Evolutionary conservation across 2,888 invertebrate species (phyloP), one percentile per base, ranked within the genome.

Genomic region (Trissonchulus sp.): DNA sequence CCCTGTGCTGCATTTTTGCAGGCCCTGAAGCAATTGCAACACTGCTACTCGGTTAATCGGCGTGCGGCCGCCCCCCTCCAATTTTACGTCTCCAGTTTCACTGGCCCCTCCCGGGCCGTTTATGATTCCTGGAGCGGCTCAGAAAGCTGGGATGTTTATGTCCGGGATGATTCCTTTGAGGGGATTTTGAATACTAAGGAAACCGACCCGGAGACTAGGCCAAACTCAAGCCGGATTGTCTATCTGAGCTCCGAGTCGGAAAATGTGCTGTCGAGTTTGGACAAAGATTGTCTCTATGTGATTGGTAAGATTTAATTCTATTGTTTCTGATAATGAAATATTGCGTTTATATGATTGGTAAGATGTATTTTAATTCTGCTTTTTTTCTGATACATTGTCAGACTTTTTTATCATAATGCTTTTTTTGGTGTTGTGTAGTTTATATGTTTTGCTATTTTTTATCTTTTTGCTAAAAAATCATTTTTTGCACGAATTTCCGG

Each of bases 161-260:
- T 68, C 18, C 2, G 28, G 1, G 37, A 18, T 3, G n/a, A n/a
- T n/a, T n/a, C n/a, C n/a, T n/a, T n/a, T n/a, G 65, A 48, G 1
- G 30, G 28, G 1, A 8, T 18, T 8, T 28, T 34, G 34, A 60
- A 18, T 60, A 60, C 60, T 60, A 60, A n/a, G 18, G n/a, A 60
- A 60, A 60, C 18, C 60, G 31, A 30, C 8, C 31, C 65, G 34
- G 15, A 8, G 8, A 8, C 65, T 65, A 65, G n/a, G 88, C 89
- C 0, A 91, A 90, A 82, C n/a, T 63, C 73, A 1, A 89, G 91
- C 1, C 90, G 91, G 79, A 86, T 98, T 74, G 89, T 97, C 0
- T 99, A 98, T 86, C 88, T 99, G 79, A 92, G 92, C 1, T 94
- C 95, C 85, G 98, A 99, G 85, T 97, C 97, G 23, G 91, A 93